Conservation (phyloP, 2,113 vertebrate species). For the Heterochromis multidens region DNA sequence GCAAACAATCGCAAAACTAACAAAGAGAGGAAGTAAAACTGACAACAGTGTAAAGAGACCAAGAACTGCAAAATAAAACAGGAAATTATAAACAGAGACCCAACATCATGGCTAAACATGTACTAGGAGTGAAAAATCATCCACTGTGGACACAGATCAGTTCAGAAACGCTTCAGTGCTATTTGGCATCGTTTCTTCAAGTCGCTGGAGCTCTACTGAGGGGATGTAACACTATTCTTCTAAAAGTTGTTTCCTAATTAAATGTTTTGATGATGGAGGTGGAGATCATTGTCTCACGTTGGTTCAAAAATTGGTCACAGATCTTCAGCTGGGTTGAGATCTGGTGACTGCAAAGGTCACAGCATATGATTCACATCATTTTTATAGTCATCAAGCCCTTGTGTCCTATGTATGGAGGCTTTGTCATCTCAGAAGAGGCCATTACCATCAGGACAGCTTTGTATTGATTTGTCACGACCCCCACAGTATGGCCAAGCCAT, state of each 20-base stretch:
- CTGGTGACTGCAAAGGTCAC: not conserved
- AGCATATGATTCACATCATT: not conserved
- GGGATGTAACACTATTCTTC: not conserved
- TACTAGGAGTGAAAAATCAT: not conserved
- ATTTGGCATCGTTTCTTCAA: not conserved
- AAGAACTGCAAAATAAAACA: not conserved
- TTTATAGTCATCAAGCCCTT: not conserved
- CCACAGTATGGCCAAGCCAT: not conserved
- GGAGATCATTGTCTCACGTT: not conserved
- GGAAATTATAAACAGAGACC: not conserved
- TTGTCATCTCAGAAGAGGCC: not conserved
- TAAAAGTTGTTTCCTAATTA: not conserved
- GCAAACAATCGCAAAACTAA: not conserved
- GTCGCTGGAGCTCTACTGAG: not conserved
- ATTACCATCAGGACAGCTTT: not conserved
- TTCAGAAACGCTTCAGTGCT: not conserved
- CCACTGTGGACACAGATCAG: not conserved
- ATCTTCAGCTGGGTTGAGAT: not conserved
- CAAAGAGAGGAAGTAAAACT: no score
- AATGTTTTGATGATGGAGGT: not conserved
- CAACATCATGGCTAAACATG: no score
- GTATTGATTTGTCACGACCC: not conserved
- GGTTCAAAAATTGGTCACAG: not conserved
- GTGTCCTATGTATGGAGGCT: not conserved
- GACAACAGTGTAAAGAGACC: not conserved